Evolutionary conservation across 2,888 invertebrate genomes (phyloP).

Genomic region (Gisinianus flammeolus): DNA sequence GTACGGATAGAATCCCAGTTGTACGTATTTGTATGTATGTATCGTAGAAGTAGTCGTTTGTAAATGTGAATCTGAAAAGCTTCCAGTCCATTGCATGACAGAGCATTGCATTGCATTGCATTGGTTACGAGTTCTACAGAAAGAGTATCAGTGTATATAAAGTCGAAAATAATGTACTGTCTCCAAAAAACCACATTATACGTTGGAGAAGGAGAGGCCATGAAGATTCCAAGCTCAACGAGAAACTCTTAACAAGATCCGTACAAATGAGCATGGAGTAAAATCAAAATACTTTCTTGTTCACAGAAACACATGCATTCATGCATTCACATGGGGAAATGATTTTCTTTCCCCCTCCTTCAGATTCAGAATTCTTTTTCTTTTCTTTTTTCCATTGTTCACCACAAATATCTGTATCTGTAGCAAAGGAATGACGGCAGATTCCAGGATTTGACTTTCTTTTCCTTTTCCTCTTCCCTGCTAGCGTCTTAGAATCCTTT

Average conservation of each 20-base stretch:
- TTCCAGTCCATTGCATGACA: conserved; percentile 5
- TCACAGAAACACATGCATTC: not conserved
- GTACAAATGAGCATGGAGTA: conserved; percentile 4
- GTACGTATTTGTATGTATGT: too few species aligned
- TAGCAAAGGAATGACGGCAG: too few species aligned
- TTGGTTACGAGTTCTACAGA: too few species aligned
- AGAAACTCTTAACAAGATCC: not conserved
- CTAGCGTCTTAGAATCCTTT: too few species aligned
- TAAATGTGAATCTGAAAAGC: conserved; percentile 5
- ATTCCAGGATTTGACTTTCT: too few species aligned
- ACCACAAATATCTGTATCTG: too few species aligned
- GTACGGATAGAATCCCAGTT: too few species aligned
- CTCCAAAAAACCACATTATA: not conserved
- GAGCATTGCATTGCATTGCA: too few species aligned
- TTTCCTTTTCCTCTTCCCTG: too few species aligned
- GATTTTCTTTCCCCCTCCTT: not conserved
- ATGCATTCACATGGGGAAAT: not conserved
- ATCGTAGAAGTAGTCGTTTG: not conserved
- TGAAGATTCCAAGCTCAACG: not conserved
- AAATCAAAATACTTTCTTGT: not conserved
- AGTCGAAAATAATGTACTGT: not conserved
- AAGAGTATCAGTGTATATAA: too few species aligned
- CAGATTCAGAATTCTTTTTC: not conserved
- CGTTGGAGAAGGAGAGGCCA: not conserved
- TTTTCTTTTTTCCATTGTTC: not conserved